Percentiles rank a stretch among this genome's conserved stretches.
Conservation (phyloP, 2,797 vertebrate genomes). For the Galaxias olidus region DNA sequence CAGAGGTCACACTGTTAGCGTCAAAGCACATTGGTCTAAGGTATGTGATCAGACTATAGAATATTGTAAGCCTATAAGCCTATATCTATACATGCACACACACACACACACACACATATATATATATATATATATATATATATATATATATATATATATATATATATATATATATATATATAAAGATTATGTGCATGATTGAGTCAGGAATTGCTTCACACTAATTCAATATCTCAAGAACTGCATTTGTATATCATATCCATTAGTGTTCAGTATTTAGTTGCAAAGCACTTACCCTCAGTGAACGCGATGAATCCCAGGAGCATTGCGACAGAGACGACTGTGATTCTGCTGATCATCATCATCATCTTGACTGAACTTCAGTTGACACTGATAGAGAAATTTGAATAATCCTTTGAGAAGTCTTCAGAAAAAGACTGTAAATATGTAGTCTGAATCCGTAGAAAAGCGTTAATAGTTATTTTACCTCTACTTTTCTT, state of each 20-base stretch:
- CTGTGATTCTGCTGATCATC: slow-evolving; percentile 30
- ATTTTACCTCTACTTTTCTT: too few species aligned
- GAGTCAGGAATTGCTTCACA: too few species aligned
- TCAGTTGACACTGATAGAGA: too few species aligned
- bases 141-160: neutral
- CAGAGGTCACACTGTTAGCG: neutral
- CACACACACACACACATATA: neutral
- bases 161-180: neutral
- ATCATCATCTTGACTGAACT: slow-evolving; percentile 14
- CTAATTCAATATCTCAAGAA: neutral
- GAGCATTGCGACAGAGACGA: slow-evolving; percentile 12
- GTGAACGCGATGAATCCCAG: slow-evolving; percentile 22
- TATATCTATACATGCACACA: too few species aligned
- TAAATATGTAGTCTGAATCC: too few species aligned
- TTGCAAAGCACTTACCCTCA: slow-evolving; percentile 15
- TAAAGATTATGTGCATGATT: neutral
- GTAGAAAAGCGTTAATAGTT: too few species aligned
- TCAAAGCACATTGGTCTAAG: too few species aligned
- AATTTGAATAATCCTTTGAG: too few species aligned
- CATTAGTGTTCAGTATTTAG: too few species aligned
- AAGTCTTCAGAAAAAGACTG: too few species aligned
- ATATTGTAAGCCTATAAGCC: neutral
- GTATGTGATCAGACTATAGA: neutral
- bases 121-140: neutral
- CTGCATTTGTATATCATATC: neutral